These are phyloP conservation scores for Amblyteles armatorius DNA, from an alignment of 2,888 invertebrate species.

Conservation along the genomic window DNA sequence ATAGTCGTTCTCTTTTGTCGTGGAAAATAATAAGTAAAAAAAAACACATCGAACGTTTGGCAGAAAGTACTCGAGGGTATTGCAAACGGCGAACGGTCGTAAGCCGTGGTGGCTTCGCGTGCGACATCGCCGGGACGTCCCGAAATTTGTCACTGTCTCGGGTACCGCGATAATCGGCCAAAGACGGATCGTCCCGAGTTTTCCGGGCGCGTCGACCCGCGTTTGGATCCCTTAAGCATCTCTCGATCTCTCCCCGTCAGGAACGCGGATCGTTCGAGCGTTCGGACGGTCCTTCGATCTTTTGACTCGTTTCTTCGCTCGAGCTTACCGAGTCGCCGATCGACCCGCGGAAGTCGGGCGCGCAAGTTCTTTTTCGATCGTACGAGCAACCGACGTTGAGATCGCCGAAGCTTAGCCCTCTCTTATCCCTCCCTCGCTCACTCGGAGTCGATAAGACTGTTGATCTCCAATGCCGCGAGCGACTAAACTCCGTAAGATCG, in stretches of 20 bases:
- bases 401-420: constrained; percentile 12
- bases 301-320: not conserved
- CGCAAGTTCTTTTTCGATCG: not conserved
- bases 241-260: constrained; percentile 30
- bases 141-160: constrained; percentile 75
- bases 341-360: not conserved
- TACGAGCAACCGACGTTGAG: constrained; percentile 18
- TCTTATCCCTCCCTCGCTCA: not conserved
- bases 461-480: constrained; percentile 44
- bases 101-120: constrained; percentile 34
- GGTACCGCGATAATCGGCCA: constrained; percentile 69
- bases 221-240: constrained; percentile 22
- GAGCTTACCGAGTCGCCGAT: not conserved
- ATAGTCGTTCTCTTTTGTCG: not conserved
- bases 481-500: constrained; percentile 32
- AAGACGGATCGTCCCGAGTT: constrained; percentile 71
- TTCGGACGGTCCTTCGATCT: not conserved
- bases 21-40: not conserved
- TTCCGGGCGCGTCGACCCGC: constrained; percentile 50
- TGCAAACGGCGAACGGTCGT: constrained; percentile 51
- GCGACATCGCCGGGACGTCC: constrained; percentile 64
- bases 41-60: not conserved
- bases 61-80: not conserved
- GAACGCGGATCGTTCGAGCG: not conserved
- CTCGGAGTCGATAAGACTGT: constrained; percentile 39